phyloP scores from a whole-genome alignment of 2,113 vertebrate genomes.

The Scopus umbretta region DNA sequence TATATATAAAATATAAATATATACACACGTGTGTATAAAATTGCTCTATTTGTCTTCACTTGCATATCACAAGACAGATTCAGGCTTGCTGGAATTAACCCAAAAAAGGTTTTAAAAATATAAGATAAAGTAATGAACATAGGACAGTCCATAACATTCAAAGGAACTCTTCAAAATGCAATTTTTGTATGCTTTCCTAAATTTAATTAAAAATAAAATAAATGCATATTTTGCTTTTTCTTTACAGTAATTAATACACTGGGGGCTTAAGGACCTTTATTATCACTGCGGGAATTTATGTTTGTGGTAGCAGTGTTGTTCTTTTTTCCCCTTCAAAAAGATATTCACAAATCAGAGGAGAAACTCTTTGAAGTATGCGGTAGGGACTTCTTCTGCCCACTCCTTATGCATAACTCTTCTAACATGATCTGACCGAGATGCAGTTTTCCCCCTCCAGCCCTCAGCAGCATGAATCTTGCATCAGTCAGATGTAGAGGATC shows the following conservation, averaged over 20 bases:
- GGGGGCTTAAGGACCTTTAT: not conserved
- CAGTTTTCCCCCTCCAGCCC: not conserved
- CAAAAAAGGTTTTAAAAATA: not conserved
- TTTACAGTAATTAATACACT: constrained; percentile 35
- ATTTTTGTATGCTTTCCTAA: not conserved
- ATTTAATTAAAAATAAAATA: not conserved
- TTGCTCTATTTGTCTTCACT: not conserved
- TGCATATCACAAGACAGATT: not conserved
- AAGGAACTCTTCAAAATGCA: not conserved
- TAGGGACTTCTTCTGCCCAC: constrained; percentile 16
- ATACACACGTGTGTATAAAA: not conserved
- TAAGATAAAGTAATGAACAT: not conserved
- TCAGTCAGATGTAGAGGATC: not conserved
- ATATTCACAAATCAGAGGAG: not conserved
- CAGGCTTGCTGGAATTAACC: not conserved
- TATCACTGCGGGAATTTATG: not conserved
- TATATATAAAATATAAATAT: not conserved
- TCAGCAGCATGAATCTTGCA: not conserved
- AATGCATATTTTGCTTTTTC: not conserved
- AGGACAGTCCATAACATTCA: not conserved
- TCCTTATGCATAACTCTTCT: not conserved
- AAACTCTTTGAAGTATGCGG: constrained; percentile 11
- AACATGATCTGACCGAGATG: not conserved
- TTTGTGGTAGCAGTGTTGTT: not conserved
- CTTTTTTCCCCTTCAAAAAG: not conserved